Evolutionary conservation across 2,888 invertebrate genomes (phyloP), one percentile per base, ranked within the genome.

Genomic region (Calephelis perditalis): DNA sequence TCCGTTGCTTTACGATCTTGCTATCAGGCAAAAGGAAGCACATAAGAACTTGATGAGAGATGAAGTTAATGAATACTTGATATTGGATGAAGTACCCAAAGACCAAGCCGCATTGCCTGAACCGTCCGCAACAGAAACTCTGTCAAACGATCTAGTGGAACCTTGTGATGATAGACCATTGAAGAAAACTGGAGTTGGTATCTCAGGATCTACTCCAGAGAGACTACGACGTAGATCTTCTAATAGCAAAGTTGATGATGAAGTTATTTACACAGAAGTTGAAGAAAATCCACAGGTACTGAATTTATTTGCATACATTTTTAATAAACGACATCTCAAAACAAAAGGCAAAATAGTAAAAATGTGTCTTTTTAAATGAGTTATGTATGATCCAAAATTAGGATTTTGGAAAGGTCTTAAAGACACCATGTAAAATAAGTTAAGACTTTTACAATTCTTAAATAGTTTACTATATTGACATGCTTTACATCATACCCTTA

Each of bases 211-310:
- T 10, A 63, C 67, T 1, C 62, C 67, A 0, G 72, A 71, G n/a
- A 55, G 59, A 15, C 12, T 63, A 15, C 43, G 66, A 9, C 63
- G 63, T 59, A 64, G 63, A 43, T 62, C 68, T n/a, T 54, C 45
- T 62, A 60, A 12, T 57, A 61, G 44, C 61, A 64, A 52, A 7
- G 46, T 57, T 5, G 73, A 72, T 10, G 80, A 83, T 11, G 86
- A 88, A 63, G 84, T 72, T 61, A 85, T 87, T 61, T 88, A 89
- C 69, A 81, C 84, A 1, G 88, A 87, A 74, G 84, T 86, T 11
- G 86, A 82, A 49, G 82, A 86, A 56, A 64, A 68, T 63, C 71
- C 79, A 46, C 84, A 86, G 87, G 87, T 87, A 86, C 79, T 43
- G 7, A 40, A 40, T 40, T 40, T 40, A 8, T 7, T 40, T 40